These are phyloP conservation scores for Leucopsar rothschildi DNA, from an alignment of 2,113 vertebrate genomes.

Conservation along the genomic window DNA sequence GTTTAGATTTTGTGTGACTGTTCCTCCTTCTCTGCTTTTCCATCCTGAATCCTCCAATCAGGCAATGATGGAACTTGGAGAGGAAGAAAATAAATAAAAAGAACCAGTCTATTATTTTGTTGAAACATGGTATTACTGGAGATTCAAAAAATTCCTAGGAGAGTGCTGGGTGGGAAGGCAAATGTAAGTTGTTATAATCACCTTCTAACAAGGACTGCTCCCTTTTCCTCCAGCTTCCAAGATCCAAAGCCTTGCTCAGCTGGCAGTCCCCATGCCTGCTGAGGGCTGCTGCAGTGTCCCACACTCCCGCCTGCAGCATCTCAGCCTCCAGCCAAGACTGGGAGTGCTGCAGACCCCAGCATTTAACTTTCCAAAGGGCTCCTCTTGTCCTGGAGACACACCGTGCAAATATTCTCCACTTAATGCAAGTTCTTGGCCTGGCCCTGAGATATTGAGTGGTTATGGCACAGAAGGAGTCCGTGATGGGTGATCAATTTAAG, in stretches of 20 bases:
- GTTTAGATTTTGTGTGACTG: background rate
- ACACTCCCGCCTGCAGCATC: background rate
- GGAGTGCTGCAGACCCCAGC: background rate
- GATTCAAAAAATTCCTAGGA: background rate
- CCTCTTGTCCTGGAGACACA: background rate
- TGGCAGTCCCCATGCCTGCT: background rate
- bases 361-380: constrained; percentile 11
- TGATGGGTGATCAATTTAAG: constrained; percentile 45
- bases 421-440: background rate
- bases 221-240: background rate
- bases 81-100: background rate
- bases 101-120: background rate
- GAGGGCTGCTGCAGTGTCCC: background rate
- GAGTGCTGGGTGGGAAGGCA: background rate
- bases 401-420: background rate
- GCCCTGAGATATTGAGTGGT: background rate
- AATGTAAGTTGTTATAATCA: background rate
- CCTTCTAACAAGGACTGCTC: background rate
- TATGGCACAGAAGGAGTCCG: background rate
- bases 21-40: background rate
- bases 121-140: background rate
- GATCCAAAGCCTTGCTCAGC: background rate
- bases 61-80: background rate
- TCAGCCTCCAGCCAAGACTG: background rate
- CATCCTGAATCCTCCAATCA: background rate